Base-by-base conservation (phyloP, 2,797 vertebrate genomes). In the Chiloscyllium punctatum region DNA sequence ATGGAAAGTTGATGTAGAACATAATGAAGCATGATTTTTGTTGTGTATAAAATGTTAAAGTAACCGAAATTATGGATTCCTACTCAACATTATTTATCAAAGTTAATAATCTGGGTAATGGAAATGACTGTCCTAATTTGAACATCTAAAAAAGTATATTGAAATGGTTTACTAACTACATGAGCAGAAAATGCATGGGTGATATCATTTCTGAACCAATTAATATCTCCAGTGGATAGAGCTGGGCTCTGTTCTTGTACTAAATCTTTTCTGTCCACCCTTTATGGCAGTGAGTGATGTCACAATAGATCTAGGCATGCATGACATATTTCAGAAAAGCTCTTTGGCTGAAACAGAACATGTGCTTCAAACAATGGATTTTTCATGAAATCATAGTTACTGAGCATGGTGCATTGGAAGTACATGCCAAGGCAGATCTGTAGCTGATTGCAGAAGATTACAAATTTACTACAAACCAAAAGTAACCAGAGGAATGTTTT, bases 361-460 rank as follows among this genome's bases (percentile, higher is more conserved):
- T 69, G 66, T 92, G 66, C 90, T 92, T 42, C 4, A 37, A 92
- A 37, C 66, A 69, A 92, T 92, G 90, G n/a, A n/a, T 92, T 62
- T 42, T 92, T 92, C 90, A 66, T 37, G 18, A 37, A 53, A 0
- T 92, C n/a, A 37, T 92, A 2, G 25, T 92, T 69, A 8, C 21
- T 69, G 66, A 92, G 66, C 30, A 68, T n/a, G 37, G 23, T 68
- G 23, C n/a, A 69, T 90, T 48, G 48, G 66, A 92, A 92, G 30
- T 25, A 69, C 66, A 92, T 69, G 90, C 66, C 90, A n/a, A 92
- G 90, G 66, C 37, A n/a, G 90, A 69, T 69, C 66, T 42, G 37
- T n/a, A 69, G 23, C 66, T 92, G 21, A 92, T 69, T 92, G 66
- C 42, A 66, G 90, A 69, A 42, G 90, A 69, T 68, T 69, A 92